A percentile compares a stretch with the other conserved stretches of the same genome.
These are phyloP conservation scores for Herpetotheres cachinnans DNA, from an alignment of 2,113 vertebrate genomes.

Conservation along the genomic window DNA sequence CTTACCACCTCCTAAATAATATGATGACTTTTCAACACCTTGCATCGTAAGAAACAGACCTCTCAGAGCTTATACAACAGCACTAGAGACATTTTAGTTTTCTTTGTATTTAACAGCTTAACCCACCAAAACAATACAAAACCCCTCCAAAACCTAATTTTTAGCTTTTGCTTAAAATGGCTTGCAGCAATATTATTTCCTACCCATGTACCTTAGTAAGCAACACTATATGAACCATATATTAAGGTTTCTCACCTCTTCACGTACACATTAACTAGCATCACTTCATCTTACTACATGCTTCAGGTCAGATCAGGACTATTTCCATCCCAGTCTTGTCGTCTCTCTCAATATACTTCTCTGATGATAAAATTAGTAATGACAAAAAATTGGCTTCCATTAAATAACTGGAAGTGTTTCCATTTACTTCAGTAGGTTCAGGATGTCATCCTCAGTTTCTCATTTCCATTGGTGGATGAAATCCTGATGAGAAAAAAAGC, in stretches of 20 bases:
- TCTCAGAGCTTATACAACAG: background rate
- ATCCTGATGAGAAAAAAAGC: background rate
- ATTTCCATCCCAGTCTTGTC: background rate
- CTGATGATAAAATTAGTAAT: background rate
- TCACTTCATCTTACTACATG: background rate
- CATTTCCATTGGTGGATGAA: background rate
- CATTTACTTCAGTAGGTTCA: background rate
- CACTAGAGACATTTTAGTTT: background rate
- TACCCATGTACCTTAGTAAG: background rate
- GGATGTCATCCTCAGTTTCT: background rate
- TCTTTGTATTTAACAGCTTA: background rate
- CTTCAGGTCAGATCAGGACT: background rate
- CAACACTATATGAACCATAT: background rate
- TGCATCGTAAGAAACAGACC: background rate
- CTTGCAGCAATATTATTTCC: background rate
- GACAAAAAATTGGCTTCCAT: background rate
- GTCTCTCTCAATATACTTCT: background rate
- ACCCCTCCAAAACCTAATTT: background rate
- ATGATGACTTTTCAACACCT: background rate
- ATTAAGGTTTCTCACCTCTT: background rate
- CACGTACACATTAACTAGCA: background rate
- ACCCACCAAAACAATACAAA: background rate
- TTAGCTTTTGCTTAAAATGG: background rate
- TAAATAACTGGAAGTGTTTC: background rate
- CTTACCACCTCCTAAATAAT: background rate